Percentiles rank a stretch among this genome's conserved stretches.
Conservation (phyloP, 2,888 invertebrate genomes). For the Phania funesta region DNA sequence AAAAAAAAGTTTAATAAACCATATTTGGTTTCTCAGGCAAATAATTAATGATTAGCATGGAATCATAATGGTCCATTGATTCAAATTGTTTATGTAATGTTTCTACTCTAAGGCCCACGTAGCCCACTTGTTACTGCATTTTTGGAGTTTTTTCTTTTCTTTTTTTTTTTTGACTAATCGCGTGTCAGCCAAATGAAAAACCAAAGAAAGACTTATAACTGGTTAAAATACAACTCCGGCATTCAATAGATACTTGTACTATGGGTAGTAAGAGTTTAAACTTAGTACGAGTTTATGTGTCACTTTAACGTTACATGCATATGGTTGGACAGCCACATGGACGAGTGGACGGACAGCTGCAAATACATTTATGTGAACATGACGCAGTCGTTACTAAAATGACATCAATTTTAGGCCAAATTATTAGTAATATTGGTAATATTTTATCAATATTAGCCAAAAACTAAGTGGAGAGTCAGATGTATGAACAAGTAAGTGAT, state of each 20-base stretch:
- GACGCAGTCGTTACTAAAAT: slow-evolving; percentile 55
- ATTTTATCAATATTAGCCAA: slow-evolving; percentile 43
- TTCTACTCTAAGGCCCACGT: slow-evolving; percentile 34
- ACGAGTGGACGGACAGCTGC: background rate
- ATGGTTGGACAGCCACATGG: too few relatives aligned
- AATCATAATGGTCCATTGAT: slow-evolving; percentile 46
- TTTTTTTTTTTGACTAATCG: slow-evolving; percentile 63
- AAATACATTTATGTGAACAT: slow-evolving; percentile 42
- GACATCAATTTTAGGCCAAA: slow-evolving; percentile 65
- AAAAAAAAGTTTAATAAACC: slow-evolving; percentile 8
- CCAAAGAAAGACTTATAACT: slow-evolving; percentile 38
- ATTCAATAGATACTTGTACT: background rate
- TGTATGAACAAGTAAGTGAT: background rate
- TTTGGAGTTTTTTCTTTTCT: slow-evolving; percentile 28
- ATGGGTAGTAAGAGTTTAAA: background rate
- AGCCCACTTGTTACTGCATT: slow-evolving; percentile 65
- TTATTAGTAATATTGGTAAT: slow-evolving; percentile 63
- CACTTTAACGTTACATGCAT: background rate
- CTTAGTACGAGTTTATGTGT: background rate
- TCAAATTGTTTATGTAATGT: background rate
- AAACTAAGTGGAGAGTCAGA: slow-evolving; percentile 6
- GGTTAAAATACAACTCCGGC: slow-evolving; percentile 47
- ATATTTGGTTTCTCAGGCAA: slow-evolving; percentile 47
- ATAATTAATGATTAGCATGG: slow-evolving; percentile 64
- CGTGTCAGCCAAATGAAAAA: slow-evolving; percentile 45